Evolutionary conservation across 35 echinoderm and acorn worm genomes (phyloP), one percentile per base, ranked within the genome.

Genomic region (Hemicentrotus pulcherrimus): DNA sequence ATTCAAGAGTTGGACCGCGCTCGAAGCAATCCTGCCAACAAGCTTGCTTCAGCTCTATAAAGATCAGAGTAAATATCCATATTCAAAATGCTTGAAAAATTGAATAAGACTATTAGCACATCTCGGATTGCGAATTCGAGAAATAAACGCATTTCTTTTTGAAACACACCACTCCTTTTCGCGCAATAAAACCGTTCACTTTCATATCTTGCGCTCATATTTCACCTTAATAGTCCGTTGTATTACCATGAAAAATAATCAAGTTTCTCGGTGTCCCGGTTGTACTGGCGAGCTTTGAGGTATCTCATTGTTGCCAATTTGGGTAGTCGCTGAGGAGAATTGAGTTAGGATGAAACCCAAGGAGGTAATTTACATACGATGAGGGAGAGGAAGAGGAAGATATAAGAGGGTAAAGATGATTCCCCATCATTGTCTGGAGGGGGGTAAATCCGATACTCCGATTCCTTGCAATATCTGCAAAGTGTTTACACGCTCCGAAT

Each of bases 351-450:
- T 58, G 91, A 48, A 93, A 93, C 91, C 91, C 13, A 47, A 93
- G 91, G 32, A 93, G 46, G 91, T 47, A 93, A 93, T 93, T 93
- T 93, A 93, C 91, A 93, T 93, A 31, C 48, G 91, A 50, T 50
- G 46, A 93, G 48, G 91, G 91, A 58, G 30, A 93, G 30, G 11
- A 93, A 47, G 91, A 58, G 47, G 48, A 48, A 50, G 91, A 58
- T 32, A 47, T 47, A 55, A 93, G 91, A 93, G 91, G 46, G 30
- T 47, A 93, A 47, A 93, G 91, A 58, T 93, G 30, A 93, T 93
- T 90, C 46, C 32, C 12, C 88, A 90, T 90, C 91, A 78, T n/a
- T 58, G 46, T 46, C 91, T 93, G 32, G 91, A 93, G 91, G 91
- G 91, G 91, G n/a, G n/a, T 31, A 31, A 93, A 93, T 58, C 91